Percentiles rank a stretch among this genome's conserved stretches.
Evolutionary conservation across 2,888 invertebrate genomes (phyloP).

Genomic region (Coenonympha glycerion): DNA sequence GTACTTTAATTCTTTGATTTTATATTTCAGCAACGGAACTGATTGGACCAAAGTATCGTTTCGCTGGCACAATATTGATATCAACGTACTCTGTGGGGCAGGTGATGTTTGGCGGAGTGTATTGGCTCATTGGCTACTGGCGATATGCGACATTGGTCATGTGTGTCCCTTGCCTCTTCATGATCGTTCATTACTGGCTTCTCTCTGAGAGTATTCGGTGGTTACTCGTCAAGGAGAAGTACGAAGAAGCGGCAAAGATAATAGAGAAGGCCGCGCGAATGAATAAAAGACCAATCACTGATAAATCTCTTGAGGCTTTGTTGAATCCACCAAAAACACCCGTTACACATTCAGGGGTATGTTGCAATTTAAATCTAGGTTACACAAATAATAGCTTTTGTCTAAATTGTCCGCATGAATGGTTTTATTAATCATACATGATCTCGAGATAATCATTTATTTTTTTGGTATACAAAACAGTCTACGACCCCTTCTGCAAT

Average conservation of each 20-base stretch:
- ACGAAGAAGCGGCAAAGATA: constrained; percentile 76
- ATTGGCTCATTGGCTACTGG: constrained; percentile 82
- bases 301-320: constrained; percentile 52
- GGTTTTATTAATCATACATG: not conserved
- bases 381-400: not conserved
- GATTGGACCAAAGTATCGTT: constrained; percentile 82
- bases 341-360: not conserved
- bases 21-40: constrained; percentile 75
- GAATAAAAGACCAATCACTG: constrained; percentile 76
- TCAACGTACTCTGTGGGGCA: constrained; percentile 84
- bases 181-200: constrained; percentile 80
- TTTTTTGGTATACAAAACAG: too few species aligned
- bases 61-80: constrained; percentile 80
- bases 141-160: constrained; percentile 74
- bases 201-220: constrained; percentile 81
- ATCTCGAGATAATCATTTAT: too few species aligned
- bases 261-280: constrained; percentile 38
- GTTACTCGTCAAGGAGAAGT: constrained; percentile 80
- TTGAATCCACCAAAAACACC: not conserved
- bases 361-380: not conserved
- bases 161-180: constrained; percentile 80
- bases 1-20: not conserved
- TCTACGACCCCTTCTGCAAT: too few species aligned
- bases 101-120: constrained; percentile 78
- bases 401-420: not conserved